Evolutionary conservation across 1,140 invertebrate species (phyloP).

Genomic region (Lycorma delicatula): DNA sequence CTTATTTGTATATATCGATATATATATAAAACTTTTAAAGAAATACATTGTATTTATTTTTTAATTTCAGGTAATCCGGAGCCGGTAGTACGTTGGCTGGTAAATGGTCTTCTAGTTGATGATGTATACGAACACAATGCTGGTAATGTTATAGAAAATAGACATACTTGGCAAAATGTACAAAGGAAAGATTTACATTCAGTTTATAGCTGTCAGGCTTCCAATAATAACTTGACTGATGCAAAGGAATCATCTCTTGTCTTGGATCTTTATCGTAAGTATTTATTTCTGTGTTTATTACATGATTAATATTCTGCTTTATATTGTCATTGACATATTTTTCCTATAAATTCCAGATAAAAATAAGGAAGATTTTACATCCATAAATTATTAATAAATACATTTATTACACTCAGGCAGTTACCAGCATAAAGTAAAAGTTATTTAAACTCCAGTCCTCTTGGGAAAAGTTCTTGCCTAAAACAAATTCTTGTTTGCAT

Average conservation of each 20-base stretch:
- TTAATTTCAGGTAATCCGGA: conserved; percentile 43
- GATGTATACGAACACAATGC: conserved; percentile 71
- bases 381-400: no score
- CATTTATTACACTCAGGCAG: no score
- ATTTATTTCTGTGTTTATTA: no score
- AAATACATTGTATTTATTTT: conserved; percentile 15
- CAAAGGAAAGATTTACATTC: conserved; percentile 68
- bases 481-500: no score
- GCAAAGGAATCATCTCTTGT: conserved; percentile 63
- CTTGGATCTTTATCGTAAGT: conserved; percentile 77
- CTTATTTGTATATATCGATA: no score
- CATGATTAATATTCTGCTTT: no score
- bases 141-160: conserved; percentile 76
- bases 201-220: conserved; percentile 74
- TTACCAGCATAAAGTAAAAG: no score
- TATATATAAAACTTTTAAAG: background rate
- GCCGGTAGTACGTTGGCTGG: conserved; percentile 48
- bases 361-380: no score
- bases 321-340: no score
- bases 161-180: conserved; percentile 58
- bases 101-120: conserved; percentile 65
- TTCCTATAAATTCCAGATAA: no score
- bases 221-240: conserved; percentile 69
- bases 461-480: no score
- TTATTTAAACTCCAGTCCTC: no score